Base-by-base conservation (phyloP, 2,888 invertebrate species). In the Megamerina dolium region DNA sequence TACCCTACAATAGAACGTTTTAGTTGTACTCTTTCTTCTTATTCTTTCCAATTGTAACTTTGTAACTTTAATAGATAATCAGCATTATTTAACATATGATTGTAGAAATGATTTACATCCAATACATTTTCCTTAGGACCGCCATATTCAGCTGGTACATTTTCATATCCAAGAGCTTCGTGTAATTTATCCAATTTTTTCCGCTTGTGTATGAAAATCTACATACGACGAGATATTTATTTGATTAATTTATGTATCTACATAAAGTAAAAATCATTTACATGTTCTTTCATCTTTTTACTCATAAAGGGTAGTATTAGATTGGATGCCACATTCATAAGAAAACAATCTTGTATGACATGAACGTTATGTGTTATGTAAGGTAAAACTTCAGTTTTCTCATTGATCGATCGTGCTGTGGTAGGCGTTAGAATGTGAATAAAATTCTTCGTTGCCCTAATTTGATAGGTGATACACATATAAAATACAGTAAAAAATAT, bases 281-380 rank as follows among this genome's bases (percentile, higher is more conserved):
- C 68, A 9, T 55, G 55, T 31, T 66, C 65, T 35, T 61, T 63
- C 5, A 66, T 55, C 16, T 62, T 61, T 43, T 63, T 66, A 49
- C 60, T 63, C 59, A 68, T 58, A 16, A 68, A 63, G 14, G 68
- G 64, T 54, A 68, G 56, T 35, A 68, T 52, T 20, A 68, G 46
- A 4, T 63, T 53, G 5, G 63, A 54, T 1, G 64, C 60, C 3
- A 65, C 54, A 37, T 61, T 66, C 59, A 66, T 61, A 1, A 68
- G 44, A 26, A 65, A 60, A 4, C 68, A 67, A 1, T 59, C 57
- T 35, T 67, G 66, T 8, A 68, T 60, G 4, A 68, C 54, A 37
- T 68, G 68, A n/a, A 68, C 56, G 18, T 58, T 50, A 2, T 66
- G 59, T 32, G 62, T 57, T n/a, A 52, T 54, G 23, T 66, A 63